A percentile compares a stretch with the other conserved stretches of the same genome.
Evolutionary conservation across 2,113 vertebrate genomes (phyloP).

Genomic region (Coreoperca whiteheadi): DNA sequence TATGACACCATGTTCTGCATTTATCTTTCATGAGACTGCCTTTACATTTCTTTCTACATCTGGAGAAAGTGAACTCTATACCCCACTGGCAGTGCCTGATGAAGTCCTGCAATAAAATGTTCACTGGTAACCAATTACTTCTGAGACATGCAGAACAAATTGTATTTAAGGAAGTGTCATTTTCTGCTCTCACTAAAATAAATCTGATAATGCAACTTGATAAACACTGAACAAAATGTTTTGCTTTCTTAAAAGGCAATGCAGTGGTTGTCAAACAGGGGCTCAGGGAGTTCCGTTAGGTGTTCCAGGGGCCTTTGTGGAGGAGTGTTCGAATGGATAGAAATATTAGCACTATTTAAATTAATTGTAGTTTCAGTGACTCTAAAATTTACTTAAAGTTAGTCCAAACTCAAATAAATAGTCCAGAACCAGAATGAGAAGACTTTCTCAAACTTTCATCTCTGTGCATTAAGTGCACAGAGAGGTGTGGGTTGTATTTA

Average conservation of each 20-base stretch:
- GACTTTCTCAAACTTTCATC: too few species aligned
- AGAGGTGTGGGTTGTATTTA: too few species aligned
- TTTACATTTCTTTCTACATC: constrained; percentile 56
- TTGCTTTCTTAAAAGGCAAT: background rate
- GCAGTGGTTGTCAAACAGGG: background rate
- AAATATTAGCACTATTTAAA: background rate
- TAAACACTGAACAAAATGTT: background rate
- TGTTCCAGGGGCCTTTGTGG: background rate
- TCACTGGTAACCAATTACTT: constrained; percentile 45
- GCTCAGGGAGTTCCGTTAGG: background rate
- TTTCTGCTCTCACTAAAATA: constrained; percentile 46
- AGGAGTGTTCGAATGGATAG: background rate
- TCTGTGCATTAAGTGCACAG: too few species aligned
- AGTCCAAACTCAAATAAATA: too few species aligned
- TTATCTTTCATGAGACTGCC: constrained; percentile 70
- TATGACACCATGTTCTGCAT: constrained; percentile 63
- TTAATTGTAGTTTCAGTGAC: background rate
- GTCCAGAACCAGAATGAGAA: too few species aligned
- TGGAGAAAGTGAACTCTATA: constrained; percentile 63
- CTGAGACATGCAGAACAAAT: constrained; percentile 51
- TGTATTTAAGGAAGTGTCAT: constrained; percentile 52
- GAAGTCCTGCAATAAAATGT: constrained; percentile 61
- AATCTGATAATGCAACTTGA: constrained; percentile 42
- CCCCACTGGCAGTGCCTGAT: constrained; percentile 44
- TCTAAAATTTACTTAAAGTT: background rate